Evolutionary conservation across 2,113 vertebrate species (phyloP), one percentile per base, ranked within the genome.

Genomic region (Nycticorax nycticorax): DNA sequence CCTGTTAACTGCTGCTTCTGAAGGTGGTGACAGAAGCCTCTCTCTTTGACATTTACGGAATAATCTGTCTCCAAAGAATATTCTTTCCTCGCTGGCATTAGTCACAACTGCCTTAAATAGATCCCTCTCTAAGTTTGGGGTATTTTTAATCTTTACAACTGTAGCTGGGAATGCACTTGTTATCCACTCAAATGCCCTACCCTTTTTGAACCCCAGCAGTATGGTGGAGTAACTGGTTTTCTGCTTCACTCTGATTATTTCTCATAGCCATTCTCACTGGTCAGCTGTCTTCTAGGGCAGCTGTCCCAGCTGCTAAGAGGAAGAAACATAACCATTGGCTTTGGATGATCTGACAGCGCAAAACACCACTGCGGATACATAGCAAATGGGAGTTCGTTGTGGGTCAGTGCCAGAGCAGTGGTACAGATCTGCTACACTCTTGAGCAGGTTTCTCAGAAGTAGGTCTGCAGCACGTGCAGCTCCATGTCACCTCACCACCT

Each of bases 61-160:
- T 74, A 64, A 91, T 33, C 32, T 47, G 47, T 23, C 82, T 83
- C 43, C 71, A 83, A 41, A 62, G 16, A 88, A 69, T 47, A 83
- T 14, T 76, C 74, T 75, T 64, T 73, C 66, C 77, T 90, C n/a
- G 26, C 33, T 66, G 50, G 28, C 39, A 85, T 73, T 77, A 80
- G 52, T 77, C 80, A 71, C 50, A 88, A 60, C 39, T 77, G 75
- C 67, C 67, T 92, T 83, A 93, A 93, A 95, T 60, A 96, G 77
- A 91, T 41, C 30, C 13, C n/a, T 41, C 59, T 43, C 43, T 68
- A 85, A 73, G 28, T 66, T 23, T 81, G 43, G 30, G 23, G 14
- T 88, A 85, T 79, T 96, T 96, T 96, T 89, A 86, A 89, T 68
- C 53, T 72, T 89, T 83, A 82, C 33, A 85, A 17, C 21, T 60